Base-by-base conservation (phyloP, 37 sponge, comb jelly and placozoan genomes). In the Hormiphora californensis region DNA sequence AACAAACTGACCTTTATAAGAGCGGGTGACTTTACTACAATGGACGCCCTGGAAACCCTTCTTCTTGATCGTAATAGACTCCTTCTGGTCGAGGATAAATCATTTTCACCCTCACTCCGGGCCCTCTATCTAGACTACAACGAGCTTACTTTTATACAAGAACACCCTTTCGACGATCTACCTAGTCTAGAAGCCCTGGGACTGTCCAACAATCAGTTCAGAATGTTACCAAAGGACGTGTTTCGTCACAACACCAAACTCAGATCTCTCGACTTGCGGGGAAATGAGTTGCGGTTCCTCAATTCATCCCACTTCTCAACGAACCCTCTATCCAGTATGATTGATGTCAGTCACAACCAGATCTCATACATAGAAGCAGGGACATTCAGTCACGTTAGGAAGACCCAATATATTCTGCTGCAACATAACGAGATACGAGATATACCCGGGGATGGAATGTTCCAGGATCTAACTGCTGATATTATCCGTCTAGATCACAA, bases 401-500 rank as follows among this genome's bases (percentile, higher is more conserved):
- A 1, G 2, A 21, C 81, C 9, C 11, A 4, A 17, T 43, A 73
- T 30, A 9, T 73, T 15, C 44, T 73, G 1, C 44, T 73, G 35
- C 32, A 73, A 22, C 17, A 73, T 28, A 73, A 73, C 23, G 81
- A 73, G 25, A 43, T 73, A 1, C 43, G 43, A 4, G 81, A 39
- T 15, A 33, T 73, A 4, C 81, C 81, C 12, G n/a, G 36, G 4
- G 35, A n/a, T 21, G 81, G 81, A 11, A 73, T 73, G 81, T 73
- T 73, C 35, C 81, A 73, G 3, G 43, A 73, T 17, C 21, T 73
- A 46, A 46, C 27, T 11, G 81, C 43, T 17, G 27, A 41, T 1
- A 33, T 43, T n/a, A 73, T 73, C 21, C 81, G 81, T 2, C 46
- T 73, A 4, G 81, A 73, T 19, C 9, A 73, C 46, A 73, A 73